phyloP scores from a whole-genome alignment of 2,797 vertebrate species.

The Bryconaethiops microstoma region DNA sequence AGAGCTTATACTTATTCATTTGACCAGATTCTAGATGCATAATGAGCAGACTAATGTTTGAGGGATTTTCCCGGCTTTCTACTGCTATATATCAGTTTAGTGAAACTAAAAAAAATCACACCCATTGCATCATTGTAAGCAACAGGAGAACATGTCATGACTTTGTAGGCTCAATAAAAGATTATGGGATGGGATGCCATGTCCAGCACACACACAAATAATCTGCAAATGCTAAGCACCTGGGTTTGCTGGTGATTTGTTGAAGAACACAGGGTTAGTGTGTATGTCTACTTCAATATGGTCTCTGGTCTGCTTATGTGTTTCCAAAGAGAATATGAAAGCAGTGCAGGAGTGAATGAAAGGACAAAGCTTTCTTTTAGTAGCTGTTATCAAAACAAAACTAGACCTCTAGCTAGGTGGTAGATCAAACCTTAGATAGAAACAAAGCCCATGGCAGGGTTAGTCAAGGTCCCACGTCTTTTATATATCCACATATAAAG shows the following conservation, averaged over 20 bases:
- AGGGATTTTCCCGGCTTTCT: too few relatives aligned
- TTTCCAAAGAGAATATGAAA: conserved; percentile 2
- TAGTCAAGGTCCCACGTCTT: conserved; percentile 19
- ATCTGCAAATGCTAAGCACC: neutral
- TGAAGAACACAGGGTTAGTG: neutral
- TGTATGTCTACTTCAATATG: neutral
- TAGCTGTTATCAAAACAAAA: neutral
- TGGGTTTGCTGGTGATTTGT: neutral
- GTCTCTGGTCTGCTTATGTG: neutral
- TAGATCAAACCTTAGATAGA: conserved; percentile 10
- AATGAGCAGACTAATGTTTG: too few relatives aligned
- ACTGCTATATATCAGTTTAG: too few relatives aligned
- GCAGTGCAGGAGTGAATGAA: neutral
- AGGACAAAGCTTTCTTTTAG: conserved; percentile 1
- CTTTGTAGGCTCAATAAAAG: too few relatives aligned
- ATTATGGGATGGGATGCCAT: too few relatives aligned
- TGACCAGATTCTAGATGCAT: too few relatives aligned
- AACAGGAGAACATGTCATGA: too few relatives aligned
- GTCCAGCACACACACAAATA: too few relatives aligned
- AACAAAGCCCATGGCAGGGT: conserved; percentile 7
- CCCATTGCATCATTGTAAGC: too few relatives aligned
- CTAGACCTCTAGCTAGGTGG: conserved; percentile 12
- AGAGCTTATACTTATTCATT: too few relatives aligned
- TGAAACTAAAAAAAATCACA: too few relatives aligned
- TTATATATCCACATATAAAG: too few relatives aligned